Percentiles rank a stretch among this genome's conserved stretches.
These are phyloP conservation scores for Celastrina argiolus DNA, from an alignment of 2,888 invertebrate genomes.

Conservation along the genomic window DNA sequence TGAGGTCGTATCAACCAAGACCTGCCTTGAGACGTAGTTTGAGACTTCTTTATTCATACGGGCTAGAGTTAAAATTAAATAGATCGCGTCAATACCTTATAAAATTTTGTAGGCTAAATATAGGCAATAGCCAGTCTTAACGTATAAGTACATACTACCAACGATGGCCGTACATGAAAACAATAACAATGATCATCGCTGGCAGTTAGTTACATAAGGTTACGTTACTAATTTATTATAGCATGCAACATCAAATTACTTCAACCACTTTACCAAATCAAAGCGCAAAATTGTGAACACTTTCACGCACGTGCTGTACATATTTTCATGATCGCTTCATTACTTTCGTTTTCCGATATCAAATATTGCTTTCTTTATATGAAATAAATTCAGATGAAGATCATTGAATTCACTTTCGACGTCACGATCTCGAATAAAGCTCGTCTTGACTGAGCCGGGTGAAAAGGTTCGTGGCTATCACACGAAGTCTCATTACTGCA, in stretches of 20 bases:
- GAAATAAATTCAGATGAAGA: constrained; percentile 38
- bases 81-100: too few relatives aligned
- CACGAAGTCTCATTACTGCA: not conserved
- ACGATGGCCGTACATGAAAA: too few relatives aligned
- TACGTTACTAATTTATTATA: not conserved
- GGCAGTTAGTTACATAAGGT: too few relatives aligned
- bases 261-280: not conserved
- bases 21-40: too few relatives aligned
- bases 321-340: constrained; percentile 39
- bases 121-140: too few relatives aligned
- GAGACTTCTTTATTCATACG: too few relatives aligned
- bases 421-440: constrained; percentile 47
- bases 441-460: constrained; percentile 29
- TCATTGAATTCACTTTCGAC: constrained; percentile 55
- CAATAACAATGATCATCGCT: too few relatives aligned
- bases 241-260: not conserved
- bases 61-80: too few relatives aligned
- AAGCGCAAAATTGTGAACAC: constrained; percentile 32
- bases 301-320: constrained; percentile 50
- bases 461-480: constrained; percentile 30
- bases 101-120: too few relatives aligned
- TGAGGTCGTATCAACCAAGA: too few relatives aligned
- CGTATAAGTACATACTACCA: too few relatives aligned
- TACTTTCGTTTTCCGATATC: constrained; percentile 59
- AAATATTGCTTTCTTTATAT: constrained; percentile 51